Conservation (phyloP, 1,140 invertebrate species). For the Delia radicum region DNA sequence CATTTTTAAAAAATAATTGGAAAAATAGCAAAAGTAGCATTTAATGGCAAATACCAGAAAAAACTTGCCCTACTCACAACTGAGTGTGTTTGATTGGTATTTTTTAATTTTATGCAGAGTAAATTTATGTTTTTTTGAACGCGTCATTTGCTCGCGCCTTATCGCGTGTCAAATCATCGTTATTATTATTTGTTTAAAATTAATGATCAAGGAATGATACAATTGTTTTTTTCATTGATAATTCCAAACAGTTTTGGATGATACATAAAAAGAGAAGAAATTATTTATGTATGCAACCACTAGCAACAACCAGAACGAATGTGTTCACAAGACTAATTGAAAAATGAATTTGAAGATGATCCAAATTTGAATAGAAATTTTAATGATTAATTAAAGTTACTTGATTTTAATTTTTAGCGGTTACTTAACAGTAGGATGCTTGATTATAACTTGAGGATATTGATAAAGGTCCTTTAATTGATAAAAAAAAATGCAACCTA, state of each 20-base stretch:
- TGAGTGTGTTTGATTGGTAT: neutral
- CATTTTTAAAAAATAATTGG: no score
- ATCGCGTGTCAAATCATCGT: constrained; percentile 1
- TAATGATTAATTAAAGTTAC: neutral
- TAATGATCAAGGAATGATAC: neutral
- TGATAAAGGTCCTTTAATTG: no score
- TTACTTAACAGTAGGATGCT: no score
- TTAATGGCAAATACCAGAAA: no score
- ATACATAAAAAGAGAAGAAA: no score
- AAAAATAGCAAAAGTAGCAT: no score
- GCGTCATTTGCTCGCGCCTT: neutral
- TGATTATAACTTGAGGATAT: no score
- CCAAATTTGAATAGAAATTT: neutral
- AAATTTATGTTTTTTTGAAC: neutral
- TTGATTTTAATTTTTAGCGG: no score
- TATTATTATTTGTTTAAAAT: neutral
- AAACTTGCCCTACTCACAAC: neutral
- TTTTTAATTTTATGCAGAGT: neutral
- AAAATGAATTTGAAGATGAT: neutral
- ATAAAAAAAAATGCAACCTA: no score
- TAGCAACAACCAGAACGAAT: neutral
- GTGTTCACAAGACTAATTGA: neutral
- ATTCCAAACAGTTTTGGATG: neutral
- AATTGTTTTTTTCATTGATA: neutral
- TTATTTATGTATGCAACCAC: no score